Base-by-base conservation (phyloP, 2,888 invertebrate species). In the Acanthosoma haemorrhoidale region DNA sequence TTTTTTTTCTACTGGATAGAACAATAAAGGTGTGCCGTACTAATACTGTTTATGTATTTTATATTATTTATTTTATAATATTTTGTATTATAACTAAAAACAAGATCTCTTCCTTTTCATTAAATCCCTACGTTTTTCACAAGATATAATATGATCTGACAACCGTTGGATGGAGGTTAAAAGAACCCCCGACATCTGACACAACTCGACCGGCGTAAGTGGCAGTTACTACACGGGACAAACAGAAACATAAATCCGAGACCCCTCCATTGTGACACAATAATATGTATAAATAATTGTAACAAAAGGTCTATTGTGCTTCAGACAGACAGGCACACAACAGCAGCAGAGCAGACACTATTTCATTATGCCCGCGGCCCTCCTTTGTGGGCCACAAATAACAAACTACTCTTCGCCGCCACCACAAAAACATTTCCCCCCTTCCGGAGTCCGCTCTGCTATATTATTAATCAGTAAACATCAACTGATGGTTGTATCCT, bases 261-360 rank as follows among this genome's bases (percentile, higher is more conserved):
- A 21, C 8, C 51, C 51, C 51, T 4, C n/a, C 51, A n/a, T n/a
- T n/a, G n/a, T n/a, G n/a, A n/a, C 25, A 11, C 51, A 51, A 51
- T 51, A 51, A 51, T 51, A 51, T 43, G 25, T 51, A 51, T 25
- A 51, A 51, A 51, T 25, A 51, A 51, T 51, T 51, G 51, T 51
- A 51, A 51, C 51, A 51, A 51, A n/a, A 51, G 51, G 51, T n/a
- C 51, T n/a, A 51, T 51, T 51, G 25, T 51, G 25, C n/a, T n/a
- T n/a, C n/a, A n/a, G n/a, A n/a, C n/a, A n/a, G n/a, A n/a, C n/a
- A n/a, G n/a, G n/a, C n/a, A n/a, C n/a, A n/a, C n/a, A n/a, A n/a
- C n/a, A n/a, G n/a, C n/a, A n/a, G 51, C 5, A n/a, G 41, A 25
- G 51, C 21, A 51, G 51, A 25, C 51, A 51, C 51, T 51, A 25